Evolutionary conservation across 2,888 invertebrate species (phyloP).

Genomic region (Meganola albula): DNA sequence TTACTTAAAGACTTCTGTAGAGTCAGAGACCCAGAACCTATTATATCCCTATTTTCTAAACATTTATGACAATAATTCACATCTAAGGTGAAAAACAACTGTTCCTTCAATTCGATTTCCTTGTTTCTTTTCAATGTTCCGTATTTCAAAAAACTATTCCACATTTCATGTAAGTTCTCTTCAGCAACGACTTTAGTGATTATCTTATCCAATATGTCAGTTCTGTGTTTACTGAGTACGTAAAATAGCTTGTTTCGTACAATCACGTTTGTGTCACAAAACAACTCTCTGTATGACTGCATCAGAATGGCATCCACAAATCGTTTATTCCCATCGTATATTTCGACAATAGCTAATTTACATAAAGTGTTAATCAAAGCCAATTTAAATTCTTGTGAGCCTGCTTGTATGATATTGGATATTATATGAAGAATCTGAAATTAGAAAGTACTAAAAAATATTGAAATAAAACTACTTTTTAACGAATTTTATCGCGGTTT

Average conservation of each 20-base stretch:
- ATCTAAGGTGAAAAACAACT: slow-evolving; percentile 21
- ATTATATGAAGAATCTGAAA: slow-evolving; percentile 50
- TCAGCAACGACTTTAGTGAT: slow-evolving; percentile 28
- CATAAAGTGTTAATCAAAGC: slow-evolving; percentile 42
- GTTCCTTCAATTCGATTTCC: slow-evolving; percentile 21
- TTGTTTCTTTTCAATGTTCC: slow-evolving; percentile 12
- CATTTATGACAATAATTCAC: slow-evolving; percentile 43
- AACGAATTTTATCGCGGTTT: no score
- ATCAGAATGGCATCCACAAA: slow-evolving; percentile 25
- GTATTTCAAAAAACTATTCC: slow-evolving; percentile 21
- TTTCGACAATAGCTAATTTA: slow-evolving; percentile 32
- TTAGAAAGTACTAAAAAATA: no score
- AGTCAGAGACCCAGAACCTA: slow-evolving; percentile 5
- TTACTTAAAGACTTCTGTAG: slow-evolving; percentile 25
- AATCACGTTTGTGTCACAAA: slow-evolving; percentile 30
- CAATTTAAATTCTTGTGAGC: slow-evolving; percentile 44
- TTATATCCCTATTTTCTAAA: slow-evolving; percentile 17
- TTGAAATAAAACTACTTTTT: no score
- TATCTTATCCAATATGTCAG: slow-evolving; percentile 29
- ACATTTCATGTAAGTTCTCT: slow-evolving; percentile 31
- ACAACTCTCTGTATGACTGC: slow-evolving; percentile 31
- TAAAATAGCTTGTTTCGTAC: slow-evolving; percentile 34
- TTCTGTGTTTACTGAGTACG: slow-evolving; percentile 20
- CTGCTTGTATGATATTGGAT: slow-evolving; percentile 35
- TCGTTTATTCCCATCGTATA: slow-evolving; percentile 31